These are phyloP conservation scores for Caracal caracal DNA, from an alignment of 2,113 vertebrate species.

Conservation along the genomic window DNA sequence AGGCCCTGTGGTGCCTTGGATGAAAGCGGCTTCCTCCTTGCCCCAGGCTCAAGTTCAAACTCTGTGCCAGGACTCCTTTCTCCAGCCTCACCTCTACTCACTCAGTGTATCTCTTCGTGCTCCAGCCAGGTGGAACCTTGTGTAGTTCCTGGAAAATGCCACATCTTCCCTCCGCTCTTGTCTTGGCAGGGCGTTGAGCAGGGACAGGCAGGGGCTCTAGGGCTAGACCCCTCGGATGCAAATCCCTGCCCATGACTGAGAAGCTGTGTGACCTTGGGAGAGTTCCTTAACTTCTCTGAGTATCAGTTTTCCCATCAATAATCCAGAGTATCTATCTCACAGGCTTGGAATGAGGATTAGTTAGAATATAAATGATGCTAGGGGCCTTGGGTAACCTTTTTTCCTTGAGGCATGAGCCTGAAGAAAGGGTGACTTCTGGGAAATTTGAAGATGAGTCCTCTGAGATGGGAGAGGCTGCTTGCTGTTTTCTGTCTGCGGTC, in stretches of 20 bases:
- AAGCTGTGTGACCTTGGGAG: background rate
- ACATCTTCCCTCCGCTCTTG: accelerated
- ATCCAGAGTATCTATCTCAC: background rate
- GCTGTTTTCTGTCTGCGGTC: background rate
- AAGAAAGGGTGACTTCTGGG: background rate
- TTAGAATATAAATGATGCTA: background rate
- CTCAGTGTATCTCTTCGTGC: accelerated
- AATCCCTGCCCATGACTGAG: background rate
- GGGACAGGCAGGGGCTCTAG: background rate
- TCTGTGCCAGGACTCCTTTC: background rate
- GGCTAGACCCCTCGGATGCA: background rate
- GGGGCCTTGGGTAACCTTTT: background rate
- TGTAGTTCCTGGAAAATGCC: background rate
- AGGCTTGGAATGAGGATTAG: background rate
- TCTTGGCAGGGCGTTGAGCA: background rate
- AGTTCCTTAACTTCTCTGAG: background rate
- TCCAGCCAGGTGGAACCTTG: no score
- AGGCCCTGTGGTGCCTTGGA: accelerated
- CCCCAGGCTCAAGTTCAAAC: background rate
- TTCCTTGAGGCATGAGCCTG: background rate
- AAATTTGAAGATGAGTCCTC: background rate
- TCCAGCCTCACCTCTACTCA: no score
- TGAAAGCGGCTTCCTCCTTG: background rate
- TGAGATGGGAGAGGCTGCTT: background rate
- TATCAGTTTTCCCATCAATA: background rate